Evolutionary conservation across 2,113 vertebrate species (phyloP).

Genomic region (Misgurnus mizolepis): DNA sequence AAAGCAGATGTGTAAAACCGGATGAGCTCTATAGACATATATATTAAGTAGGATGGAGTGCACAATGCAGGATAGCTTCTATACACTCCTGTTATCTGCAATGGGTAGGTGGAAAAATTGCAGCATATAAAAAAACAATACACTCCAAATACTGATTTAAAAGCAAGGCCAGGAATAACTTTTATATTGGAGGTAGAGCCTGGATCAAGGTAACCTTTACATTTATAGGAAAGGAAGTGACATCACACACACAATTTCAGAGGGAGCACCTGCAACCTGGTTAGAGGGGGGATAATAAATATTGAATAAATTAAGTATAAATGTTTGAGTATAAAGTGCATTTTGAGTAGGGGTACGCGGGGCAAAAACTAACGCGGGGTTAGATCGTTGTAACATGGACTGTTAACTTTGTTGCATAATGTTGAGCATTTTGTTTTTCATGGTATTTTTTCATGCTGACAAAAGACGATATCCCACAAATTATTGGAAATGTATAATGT

Average conservation of each 20-base stretch:
- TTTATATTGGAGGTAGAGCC: conserved; percentile 52
- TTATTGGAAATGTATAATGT: too few species aligned
- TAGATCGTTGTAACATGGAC: too few species aligned
- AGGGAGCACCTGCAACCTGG: too few species aligned
- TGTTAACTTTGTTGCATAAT: too few species aligned
- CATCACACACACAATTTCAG: conserved; percentile 51
- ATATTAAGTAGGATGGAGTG: neutral
- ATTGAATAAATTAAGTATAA: too few species aligned
- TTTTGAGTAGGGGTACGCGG: too few species aligned
- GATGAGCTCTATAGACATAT: conserved; percentile 21
- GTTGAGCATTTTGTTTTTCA: too few species aligned
- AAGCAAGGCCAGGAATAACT: conserved; percentile 59
- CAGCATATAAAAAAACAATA: neutral
- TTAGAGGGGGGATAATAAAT: too few species aligned
- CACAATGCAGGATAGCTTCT: neutral
- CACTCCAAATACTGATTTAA: conserved; percentile 42
- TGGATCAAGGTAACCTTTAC: conserved; percentile 49
- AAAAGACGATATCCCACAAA: too few species aligned
- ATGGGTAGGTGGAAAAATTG: neutral
- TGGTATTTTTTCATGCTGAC: too few species aligned
- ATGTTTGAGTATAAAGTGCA: too few species aligned
- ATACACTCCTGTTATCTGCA: neutral
- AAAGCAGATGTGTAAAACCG: neutral
- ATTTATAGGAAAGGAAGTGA: conserved; percentile 43
- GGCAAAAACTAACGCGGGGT: too few species aligned